Conservation (phyloP, 2,113 vertebrate genomes). For the Dicaeum eximium region DNA sequence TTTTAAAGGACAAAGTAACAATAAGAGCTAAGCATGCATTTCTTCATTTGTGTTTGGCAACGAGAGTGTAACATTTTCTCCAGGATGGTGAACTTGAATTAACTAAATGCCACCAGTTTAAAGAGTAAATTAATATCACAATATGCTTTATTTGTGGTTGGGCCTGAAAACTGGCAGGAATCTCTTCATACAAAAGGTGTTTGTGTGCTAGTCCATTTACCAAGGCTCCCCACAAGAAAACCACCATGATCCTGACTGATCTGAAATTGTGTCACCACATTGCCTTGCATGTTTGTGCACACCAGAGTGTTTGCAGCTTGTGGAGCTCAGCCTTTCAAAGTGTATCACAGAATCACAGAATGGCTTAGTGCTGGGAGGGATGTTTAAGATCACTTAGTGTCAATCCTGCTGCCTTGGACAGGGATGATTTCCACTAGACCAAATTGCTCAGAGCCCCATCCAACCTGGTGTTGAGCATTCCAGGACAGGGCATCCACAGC, state of each 20-base stretch:
- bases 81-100: constrained; percentile 29
- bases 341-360: background rate
- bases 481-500: background rate
- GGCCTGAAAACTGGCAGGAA: background rate
- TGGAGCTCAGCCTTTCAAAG: background rate
- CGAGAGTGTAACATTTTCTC: constrained; percentile 4
- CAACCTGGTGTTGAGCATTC: background rate
- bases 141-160: constrained; percentile 24
- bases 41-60: constrained; percentile 18
- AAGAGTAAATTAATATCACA: constrained; percentile 32
- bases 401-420: background rate
- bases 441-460: background rate
- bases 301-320: background rate
- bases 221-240: background rate
- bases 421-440: background rate
- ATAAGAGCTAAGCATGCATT: background rate
- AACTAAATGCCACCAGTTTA: background rate
- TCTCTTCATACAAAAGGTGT: constrained; percentile 14
- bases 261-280: background rate
- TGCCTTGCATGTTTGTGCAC: background rate
- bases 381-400: background rate
- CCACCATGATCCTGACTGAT: background rate
- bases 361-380: background rate
- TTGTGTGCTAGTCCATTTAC: background rate
- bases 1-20: constrained; percentile 27